Evolutionary conservation across 2,797 vertebrate species (phyloP), one percentile per base, ranked within the genome.

Genomic region (Macropodus opercularis): DNA sequence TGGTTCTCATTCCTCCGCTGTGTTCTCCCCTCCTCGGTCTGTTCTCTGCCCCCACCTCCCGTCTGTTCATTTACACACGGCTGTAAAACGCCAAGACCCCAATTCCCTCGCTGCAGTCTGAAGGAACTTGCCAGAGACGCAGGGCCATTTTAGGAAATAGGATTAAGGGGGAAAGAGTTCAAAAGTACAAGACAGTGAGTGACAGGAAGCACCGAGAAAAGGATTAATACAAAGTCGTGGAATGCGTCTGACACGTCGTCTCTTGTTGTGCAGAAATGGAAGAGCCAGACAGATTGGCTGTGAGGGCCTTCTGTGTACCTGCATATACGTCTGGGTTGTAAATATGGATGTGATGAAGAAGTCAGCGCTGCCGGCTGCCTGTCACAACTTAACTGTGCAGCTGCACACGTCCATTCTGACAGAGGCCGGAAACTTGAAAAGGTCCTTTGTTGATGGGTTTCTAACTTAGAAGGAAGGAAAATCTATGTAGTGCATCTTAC

Each of bases 311-410:
- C 50, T 47, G 68, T 63, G 63, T 62, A 52, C 63, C 63, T 39
- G n/a, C n/a, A n/a, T n/a, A n/a, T n/a, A n/a, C n/a, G 61, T 24
- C 47, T 60, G 48, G 27, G 41, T 75, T 52, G 79, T 75, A 83
- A 85, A 81, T 73, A 56, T 36, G 71, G 34, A 81, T 72, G 66
- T 81, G 85, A 88, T 77, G 75, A 84, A 81, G 70, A 84, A 78
- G 78, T 81, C 69, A 62, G 59, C 2, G 15, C 15, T 23, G 68
- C 56, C 75, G 75, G 81, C 79, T 60, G 78, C 64, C 32, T 11
- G 48, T 78, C 79, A 69, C 77, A 39, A 72, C 78, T 54, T 60
- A 80, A 79, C 63, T 62, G 72, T 56, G 72, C 67, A 61, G 70
- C 63, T 36, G 69, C 58, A 75, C 56, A 55, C 68, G 69, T 80